A percentile compares a stretch with the other conserved stretches of the same genome.
Evolutionary conservation across 2,113 vertebrate species (phyloP).

Genomic region (Struthio camelus): DNA sequence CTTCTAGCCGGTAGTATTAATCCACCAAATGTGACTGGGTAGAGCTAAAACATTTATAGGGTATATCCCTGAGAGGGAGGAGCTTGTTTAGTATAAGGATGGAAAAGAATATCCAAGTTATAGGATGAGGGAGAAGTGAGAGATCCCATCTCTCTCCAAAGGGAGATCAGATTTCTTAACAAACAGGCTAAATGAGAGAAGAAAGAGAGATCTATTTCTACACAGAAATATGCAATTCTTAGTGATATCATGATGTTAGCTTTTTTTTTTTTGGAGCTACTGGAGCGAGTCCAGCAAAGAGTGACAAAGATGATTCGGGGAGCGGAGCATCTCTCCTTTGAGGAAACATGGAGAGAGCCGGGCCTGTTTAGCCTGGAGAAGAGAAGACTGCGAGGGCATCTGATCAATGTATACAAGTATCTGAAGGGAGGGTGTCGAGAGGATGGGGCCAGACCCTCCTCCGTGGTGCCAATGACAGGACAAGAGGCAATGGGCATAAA

Average conservation of each 20-base stretch:
- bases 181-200: background rate
- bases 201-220: background rate
- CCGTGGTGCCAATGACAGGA: too few species aligned
- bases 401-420: too few species aligned
- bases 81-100: background rate
- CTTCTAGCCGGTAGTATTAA: background rate
- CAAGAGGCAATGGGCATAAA: too few species aligned
- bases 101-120: background rate
- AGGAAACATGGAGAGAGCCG: too few species aligned
- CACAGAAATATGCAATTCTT: background rate
- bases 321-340: too few species aligned
- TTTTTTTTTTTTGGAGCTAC: background rate
- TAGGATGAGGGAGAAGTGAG: too few species aligned
- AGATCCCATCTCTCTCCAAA: background rate
- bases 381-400: too few species aligned
- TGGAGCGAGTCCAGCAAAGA: too few species aligned
- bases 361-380: too few species aligned
- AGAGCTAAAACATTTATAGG: background rate
- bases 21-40: background rate
- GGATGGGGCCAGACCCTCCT: too few species aligned
- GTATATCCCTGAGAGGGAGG: background rate
- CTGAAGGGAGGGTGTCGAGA: too few species aligned
- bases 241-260: background rate
- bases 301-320: too few species aligned
- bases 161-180: rapidly evolving